Base-by-base conservation (phyloP, 2,113 vertebrate species). In the Tachysurus vachellii region DNA sequence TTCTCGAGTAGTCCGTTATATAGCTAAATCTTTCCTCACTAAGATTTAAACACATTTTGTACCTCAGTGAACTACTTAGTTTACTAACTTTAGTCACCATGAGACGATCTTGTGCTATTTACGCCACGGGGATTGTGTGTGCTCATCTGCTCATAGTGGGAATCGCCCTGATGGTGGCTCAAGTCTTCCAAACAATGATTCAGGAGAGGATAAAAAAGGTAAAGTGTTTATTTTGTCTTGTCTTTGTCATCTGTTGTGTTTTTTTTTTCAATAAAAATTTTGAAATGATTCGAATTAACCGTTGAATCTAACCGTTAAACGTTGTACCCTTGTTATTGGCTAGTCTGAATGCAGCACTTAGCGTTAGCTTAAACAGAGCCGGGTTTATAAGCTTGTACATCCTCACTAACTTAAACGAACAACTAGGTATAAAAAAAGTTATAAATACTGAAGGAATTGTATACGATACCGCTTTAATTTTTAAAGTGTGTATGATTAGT, bases 161-260 rank as follows among this genome's bases (percentile, higher is more conserved):
- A 80, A 95, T 96, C 93, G 95, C 94, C 88, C 91, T 96, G 91
- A 91, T 95, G 62, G 93, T 95, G 91, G 94, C 93, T 89, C 95
- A 96, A 90, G 95, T 95, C 93, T 96, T 95, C 91, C 95, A 95
- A 90, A 96, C 95, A 62, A 91, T 95, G 92, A 95, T 96, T 19
- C 91, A 95, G 80, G 94, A 91, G 86, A 92, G 95, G 75, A 86
- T 96, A 81, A 96, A 96, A 91, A 92, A 95, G 94, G 95, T 96
- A 61, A 93, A 93, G 59, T 59, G 1, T 3, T 36, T 5, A 66
- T 3, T 36, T 2, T 44, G 1, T 66, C 4, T 50, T 50, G 47
- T 50, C 8, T 5, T 50, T 50, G 47, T 50, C 1, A 26, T 5
- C 66, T 5, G 26, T 2, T 44, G 0, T 66, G 4, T 50, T 0